Conservation (phyloP, 2,797 vertebrate species). For the Trachops cirrhosus region DNA sequence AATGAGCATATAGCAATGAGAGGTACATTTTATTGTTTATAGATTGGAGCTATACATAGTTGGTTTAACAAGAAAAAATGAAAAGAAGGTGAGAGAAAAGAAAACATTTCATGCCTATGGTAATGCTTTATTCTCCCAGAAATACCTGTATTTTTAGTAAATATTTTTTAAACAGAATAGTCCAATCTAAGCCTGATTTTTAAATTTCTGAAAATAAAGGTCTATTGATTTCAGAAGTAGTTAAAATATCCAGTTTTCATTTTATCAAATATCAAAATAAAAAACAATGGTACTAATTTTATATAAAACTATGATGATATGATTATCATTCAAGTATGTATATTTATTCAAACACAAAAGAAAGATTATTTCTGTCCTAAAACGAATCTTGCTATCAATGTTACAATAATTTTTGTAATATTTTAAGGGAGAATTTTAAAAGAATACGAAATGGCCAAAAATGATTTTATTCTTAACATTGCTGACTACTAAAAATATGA, state of each 20-base stretch:
- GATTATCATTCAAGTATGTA: background rate
- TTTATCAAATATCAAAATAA: background rate
- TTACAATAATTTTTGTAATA: background rate
- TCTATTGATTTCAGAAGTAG: background rate
- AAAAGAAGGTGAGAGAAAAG: background rate
- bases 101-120: background rate
- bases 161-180: background rate
- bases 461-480: background rate
- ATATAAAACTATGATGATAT: background rate
- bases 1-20: background rate
- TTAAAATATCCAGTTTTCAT: background rate
- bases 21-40: background rate
- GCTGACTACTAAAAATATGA: background rate
- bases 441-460: background rate
- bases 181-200: background rate
- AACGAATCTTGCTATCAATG: background rate
- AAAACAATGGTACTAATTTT: background rate
- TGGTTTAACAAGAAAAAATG: background rate
- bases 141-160: background rate
- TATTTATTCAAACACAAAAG: background rate
- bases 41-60: background rate
- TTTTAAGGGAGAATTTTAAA: background rate
- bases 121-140: background rate
- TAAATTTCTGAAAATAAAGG: background rate
- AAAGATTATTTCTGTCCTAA: background rate